Conservation (phyloP, 64 coral and sea anemone species). For the Trachythela sp. region DNA sequence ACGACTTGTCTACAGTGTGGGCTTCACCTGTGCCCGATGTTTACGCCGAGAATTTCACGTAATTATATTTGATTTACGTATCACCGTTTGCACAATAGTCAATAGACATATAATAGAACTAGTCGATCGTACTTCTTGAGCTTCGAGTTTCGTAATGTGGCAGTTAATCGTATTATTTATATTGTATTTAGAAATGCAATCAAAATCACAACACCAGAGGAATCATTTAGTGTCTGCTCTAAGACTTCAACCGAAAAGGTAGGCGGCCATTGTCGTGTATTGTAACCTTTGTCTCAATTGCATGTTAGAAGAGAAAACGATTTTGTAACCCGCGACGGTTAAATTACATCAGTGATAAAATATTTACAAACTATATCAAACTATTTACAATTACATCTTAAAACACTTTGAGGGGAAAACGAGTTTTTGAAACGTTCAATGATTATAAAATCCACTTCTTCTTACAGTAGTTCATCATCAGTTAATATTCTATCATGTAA, state of each 20-base stretch:
- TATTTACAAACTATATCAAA: too few relatives aligned
- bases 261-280: not conserved
- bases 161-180: not conserved
- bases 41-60: constrained; percentile 1
- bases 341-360: too few relatives aligned
- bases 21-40: not conserved
- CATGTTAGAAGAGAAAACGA: not conserved
- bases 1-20: constrained; percentile 3
- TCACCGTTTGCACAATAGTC: too few relatives aligned
- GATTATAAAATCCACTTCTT: too few relatives aligned
- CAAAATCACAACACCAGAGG: constrained; percentile 91
- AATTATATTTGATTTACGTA: too few relatives aligned
- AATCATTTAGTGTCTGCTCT: constrained; percentile 65
- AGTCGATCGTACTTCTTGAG: not conserved
- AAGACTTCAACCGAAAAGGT: constrained; percentile 75
- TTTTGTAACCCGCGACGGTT: too few relatives aligned
- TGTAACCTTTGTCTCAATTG: not conserved
- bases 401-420: too few relatives aligned
- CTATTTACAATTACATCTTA: too few relatives aligned
- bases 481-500: too few relatives aligned
- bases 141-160: not conserved
- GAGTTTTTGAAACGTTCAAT: too few relatives aligned
- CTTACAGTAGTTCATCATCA: too few relatives aligned
- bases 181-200: constrained; percentile 65
- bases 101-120: too few relatives aligned